phyloP scores from a whole-genome alignment of 1,140 invertebrate species.

The Chionoecetes opilio region DNA sequence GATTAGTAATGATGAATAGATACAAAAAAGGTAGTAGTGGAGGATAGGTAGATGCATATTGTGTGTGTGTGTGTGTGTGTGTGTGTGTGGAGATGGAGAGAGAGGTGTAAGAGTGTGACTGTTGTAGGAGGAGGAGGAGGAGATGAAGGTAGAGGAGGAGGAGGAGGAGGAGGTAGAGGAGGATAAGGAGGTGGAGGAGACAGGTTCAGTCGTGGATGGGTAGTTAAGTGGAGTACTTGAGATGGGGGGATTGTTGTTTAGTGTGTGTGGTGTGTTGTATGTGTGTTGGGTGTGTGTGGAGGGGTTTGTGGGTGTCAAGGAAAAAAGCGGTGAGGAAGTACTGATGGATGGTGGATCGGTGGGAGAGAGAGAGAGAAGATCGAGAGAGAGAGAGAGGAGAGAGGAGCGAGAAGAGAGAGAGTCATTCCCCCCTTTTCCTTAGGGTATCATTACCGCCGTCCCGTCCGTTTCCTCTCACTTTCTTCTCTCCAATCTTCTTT shows the following conservation, averaged over 20 bases:
- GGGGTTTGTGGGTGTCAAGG: background rate
- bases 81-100: too few relatives aligned
- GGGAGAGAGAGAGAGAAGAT: too few relatives aligned
- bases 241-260: background rate
- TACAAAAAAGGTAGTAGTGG: too few relatives aligned
- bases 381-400: background rate
- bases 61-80: too few relatives aligned
- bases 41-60: too few relatives aligned
- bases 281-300: background rate
- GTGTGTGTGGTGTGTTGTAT: background rate
- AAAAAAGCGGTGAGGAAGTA: background rate
- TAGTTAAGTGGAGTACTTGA: conserved; percentile 2
- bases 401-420: background rate
- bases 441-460: background rate
- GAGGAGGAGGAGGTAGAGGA: too few relatives aligned
- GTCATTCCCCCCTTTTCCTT: background rate
- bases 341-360: too few relatives aligned
- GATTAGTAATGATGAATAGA: too few relatives aligned
- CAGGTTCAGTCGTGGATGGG: background rate
- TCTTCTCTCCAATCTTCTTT: too few relatives aligned
- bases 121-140: background rate
- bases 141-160: too few relatives aligned
- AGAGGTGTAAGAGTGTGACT: background rate
- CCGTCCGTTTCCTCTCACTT: background rate
- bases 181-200: too few relatives aligned